Conservation (phyloP, 2,888 invertebrate genomes). For the Lymantria monacha region DNA sequence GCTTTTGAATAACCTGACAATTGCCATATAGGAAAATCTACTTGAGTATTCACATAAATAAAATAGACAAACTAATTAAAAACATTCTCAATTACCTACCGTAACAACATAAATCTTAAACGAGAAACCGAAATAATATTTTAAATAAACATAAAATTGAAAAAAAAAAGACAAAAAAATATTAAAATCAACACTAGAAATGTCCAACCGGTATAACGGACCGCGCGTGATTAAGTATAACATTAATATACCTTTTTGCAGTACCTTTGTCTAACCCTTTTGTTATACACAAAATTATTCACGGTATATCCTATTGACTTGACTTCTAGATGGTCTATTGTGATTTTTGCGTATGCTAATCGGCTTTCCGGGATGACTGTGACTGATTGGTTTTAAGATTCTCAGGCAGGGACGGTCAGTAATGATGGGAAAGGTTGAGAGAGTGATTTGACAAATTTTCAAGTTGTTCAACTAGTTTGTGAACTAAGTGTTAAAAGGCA, state of each 20-base stretch:
- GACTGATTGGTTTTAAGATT: slow-evolving; percentile 69
- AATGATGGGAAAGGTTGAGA: slow-evolving; percentile 48
- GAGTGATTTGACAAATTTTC: slow-evolving; percentile 39
- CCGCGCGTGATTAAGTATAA: slow-evolving; percentile 61
- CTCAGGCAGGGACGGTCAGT: slow-evolving; percentile 61
- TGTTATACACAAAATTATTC: slow-evolving; percentile 62
- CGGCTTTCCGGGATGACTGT: slow-evolving; percentile 55
- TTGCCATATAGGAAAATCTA: too few relatives aligned
- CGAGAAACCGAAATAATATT: slow-evolving; percentile 21
- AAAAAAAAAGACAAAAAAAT: slow-evolving; percentile 17
- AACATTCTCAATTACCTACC: slow-evolving; percentile 24
- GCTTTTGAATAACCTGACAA: too few relatives aligned
- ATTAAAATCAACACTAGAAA: slow-evolving; percentile 38
- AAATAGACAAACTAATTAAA: not conserved
- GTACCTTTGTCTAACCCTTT: slow-evolving; percentile 74
- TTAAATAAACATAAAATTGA: slow-evolving; percentile 34
- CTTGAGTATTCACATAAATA: too few relatives aligned
- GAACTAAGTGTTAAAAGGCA: not conserved
- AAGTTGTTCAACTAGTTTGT: not conserved
- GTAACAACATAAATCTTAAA: slow-evolving; percentile 48
- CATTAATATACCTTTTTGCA: slow-evolving; percentile 72
- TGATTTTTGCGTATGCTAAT: slow-evolving; percentile 76
- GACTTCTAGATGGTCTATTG: slow-evolving; percentile 69
- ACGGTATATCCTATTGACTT: slow-evolving; percentile 68
- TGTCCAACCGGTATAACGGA: slow-evolving; percentile 69